Percentiles rank a stretch among this genome's conserved stretches.
Conservation (phyloP, 1,140 invertebrate genomes). For the Lepeophtheirus salmonis region DNA sequence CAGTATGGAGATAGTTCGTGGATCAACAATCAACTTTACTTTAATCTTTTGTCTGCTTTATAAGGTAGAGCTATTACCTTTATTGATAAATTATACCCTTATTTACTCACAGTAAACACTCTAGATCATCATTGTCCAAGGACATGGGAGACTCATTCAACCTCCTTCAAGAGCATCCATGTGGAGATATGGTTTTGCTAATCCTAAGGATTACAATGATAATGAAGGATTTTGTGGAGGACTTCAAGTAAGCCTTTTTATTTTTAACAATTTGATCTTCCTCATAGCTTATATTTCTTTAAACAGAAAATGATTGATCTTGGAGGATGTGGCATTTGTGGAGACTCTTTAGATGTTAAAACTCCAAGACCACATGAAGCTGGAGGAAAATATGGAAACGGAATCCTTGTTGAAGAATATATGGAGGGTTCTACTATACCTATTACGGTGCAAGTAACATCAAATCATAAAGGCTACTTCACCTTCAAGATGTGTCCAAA, state of each 20-base stretch:
- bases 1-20: no score
- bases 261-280: no score
- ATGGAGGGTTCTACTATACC: constrained; percentile 22
- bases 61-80: no score
- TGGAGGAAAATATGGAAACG: constrained; percentile 21
- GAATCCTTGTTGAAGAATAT: constrained; percentile 22
- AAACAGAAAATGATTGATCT: neutral
- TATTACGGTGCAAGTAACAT: constrained; percentile 27
- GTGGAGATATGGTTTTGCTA: constrained; percentile 23
- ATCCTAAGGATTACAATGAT: constrained; percentile 23
- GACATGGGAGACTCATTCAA: constrained; percentile 22
- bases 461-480: constrained; percentile 30
- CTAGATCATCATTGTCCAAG: no score
- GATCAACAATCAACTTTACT: no score
- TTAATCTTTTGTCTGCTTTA: no score
- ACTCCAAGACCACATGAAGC: constrained; percentile 1
- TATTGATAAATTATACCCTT: no score
- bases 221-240: constrained; percentile 23
- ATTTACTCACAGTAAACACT: no score
- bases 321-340: constrained; percentile 11
- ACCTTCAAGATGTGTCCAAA: constrained; percentile 28
- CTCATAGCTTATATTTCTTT: no score
- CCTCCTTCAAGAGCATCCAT: constrained; percentile 22
- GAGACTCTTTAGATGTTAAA: neutral
- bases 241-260: neutral